Conservation (phyloP, 2,113 vertebrate genomes). For the Phrynocephalus versicolor region DNA sequence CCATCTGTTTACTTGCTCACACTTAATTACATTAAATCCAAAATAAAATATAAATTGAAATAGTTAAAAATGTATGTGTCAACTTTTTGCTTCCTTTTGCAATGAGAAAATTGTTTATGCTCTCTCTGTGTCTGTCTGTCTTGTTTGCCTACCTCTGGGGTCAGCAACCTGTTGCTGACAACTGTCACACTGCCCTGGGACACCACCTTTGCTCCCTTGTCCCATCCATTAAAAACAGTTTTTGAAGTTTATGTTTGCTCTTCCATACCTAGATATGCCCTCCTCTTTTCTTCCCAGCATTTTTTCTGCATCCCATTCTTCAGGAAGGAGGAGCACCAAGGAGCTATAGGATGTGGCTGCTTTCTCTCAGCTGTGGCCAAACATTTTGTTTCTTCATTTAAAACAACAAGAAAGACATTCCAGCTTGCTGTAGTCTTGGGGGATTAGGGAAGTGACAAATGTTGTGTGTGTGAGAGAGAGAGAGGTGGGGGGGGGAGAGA, state of each 20-base stretch:
- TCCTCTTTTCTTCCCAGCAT: not conserved
- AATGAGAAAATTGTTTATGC: not conserved
- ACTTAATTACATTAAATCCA: slow-evolving; percentile 37
- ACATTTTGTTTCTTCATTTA: not conserved
- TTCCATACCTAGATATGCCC: not conserved
- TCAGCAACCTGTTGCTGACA: not conserved
- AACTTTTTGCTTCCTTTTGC: not conserved
- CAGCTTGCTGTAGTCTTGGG: no score
- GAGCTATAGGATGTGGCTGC: not conserved
- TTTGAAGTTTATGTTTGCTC: not conserved
- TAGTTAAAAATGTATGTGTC: not conserved
- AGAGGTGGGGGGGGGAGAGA: no score
- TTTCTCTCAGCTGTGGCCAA: not conserved
- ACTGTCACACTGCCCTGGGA: not conserved
- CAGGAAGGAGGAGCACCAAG: not conserved
- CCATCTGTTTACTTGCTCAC: slow-evolving; percentile 33
- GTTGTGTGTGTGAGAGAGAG: not conserved
- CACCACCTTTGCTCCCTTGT: not conserved
- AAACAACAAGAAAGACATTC: not conserved
- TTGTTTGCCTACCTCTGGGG: no score
- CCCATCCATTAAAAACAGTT: not conserved
- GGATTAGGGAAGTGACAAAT: not conserved
- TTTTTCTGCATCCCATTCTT: not conserved
- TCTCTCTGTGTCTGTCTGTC: no score
- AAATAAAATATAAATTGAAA: not conserved